These are phyloP conservation scores for Poeciliopsis prolifica DNA, from an alignment of 2,113 vertebrate genomes.

Conservation along the genomic window DNA sequence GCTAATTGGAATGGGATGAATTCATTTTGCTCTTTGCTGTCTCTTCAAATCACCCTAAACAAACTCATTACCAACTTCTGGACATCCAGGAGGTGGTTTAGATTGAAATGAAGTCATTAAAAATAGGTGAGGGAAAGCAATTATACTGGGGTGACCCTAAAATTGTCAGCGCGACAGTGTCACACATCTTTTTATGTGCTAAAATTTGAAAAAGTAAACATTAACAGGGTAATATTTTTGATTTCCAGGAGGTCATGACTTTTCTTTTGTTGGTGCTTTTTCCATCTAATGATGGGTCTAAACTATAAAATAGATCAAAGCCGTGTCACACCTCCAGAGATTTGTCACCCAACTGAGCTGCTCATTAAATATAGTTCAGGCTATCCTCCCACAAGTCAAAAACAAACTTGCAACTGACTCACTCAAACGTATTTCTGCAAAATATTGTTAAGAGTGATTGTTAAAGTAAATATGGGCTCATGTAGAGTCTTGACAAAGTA, in stretches of 20 bases:
- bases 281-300: conserved; percentile 50
- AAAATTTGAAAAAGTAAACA: conserved; percentile 41
- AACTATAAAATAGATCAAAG: conserved; percentile 62
- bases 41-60: conserved; percentile 96
- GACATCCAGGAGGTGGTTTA: conserved; percentile 79
- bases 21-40: conserved; percentile 96
- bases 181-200: conserved; percentile 85
- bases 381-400: conserved; percentile 53
- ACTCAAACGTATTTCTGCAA: neutral
- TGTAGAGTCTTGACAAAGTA: too few species aligned
- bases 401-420: conserved; percentile 31
- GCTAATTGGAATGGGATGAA: conserved; percentile 98
- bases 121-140: conserved; percentile 87
- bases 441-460: neutral
- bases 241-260: conserved; percentile 39
- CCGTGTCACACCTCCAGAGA: conserved; percentile 62
- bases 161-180: conserved; percentile 85
- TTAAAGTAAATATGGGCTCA: neutral
- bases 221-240: conserved; percentile 39
- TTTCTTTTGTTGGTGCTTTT: conserved; percentile 43
- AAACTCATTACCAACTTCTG: conserved; percentile 89
- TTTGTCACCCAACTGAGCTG: conserved; percentile 63
- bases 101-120: conserved; percentile 89
- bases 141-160: conserved; percentile 90
- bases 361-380: conserved; percentile 79